These are phyloP conservation scores for Ranitomeya imitator DNA, from an alignment of 2,113 vertebrate species.

Conservation along the genomic window DNA sequence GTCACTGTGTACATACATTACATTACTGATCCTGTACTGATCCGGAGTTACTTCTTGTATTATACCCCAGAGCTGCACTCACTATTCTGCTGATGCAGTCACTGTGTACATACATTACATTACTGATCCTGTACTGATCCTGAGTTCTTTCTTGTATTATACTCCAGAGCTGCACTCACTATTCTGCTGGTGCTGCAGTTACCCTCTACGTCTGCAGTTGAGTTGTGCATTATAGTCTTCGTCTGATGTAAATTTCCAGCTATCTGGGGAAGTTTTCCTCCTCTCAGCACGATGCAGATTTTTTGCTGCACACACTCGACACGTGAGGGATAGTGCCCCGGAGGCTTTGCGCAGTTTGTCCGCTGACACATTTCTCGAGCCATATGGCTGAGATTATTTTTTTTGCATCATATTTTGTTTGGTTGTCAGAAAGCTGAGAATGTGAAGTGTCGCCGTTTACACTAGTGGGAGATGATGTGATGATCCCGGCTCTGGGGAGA, in stretches of 20 bases:
- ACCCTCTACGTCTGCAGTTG: no score
- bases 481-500: slow-evolving; percentile 1
- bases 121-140: no score
- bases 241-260: neutral
- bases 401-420: slow-evolving; percentile 45
- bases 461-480: slow-evolving; percentile 36
- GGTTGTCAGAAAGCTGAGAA: slow-evolving; percentile 57
- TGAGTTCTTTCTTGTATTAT: no score
- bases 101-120: no score
- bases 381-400: slow-evolving; percentile 30
- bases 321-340: slow-evolving; percentile 31
- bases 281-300: slow-evolving; percentile 26
- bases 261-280: neutral
- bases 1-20: no score
- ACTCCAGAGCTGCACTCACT: no score
- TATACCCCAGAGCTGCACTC: no score
- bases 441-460: slow-evolving; percentile 50
- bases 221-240: neutral
- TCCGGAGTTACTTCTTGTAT: no score
- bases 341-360: slow-evolving; percentile 2
- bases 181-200: no score
- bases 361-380: slow-evolving; percentile 39
- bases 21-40: no score
- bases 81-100: no score
- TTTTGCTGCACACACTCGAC: neutral